Percentiles rank a stretch among this genome's conserved stretches.
Evolutionary conservation across 23 tunicate genomes (phyloP).

Genomic region (Diplosoma virens): DNA sequence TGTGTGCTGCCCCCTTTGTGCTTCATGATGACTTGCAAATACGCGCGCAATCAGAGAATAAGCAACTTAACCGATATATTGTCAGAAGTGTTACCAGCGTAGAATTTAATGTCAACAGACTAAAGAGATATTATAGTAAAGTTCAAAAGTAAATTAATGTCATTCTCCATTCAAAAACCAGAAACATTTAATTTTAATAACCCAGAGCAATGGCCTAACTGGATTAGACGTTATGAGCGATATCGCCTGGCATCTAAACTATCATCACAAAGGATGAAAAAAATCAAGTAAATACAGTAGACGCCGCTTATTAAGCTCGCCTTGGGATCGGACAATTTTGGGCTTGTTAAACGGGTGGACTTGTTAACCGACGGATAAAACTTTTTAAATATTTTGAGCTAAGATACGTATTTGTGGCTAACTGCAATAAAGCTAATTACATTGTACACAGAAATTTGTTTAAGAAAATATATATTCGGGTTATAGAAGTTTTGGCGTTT

Average conservation of each 20-base stretch:
- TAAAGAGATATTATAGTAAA: too few species aligned
- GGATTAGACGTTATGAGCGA: conserved; percentile 24
- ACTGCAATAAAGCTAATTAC: not conserved
- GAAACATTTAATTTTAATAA: conserved; percentile 17
- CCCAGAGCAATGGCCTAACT: conserved; percentile 23
- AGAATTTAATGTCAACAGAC: too few species aligned
- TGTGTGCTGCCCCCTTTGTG: too few species aligned
- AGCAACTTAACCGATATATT: too few species aligned
- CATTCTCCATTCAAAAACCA: not conserved
- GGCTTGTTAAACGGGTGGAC: not conserved
- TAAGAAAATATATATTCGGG: not conserved
- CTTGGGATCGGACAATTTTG: not conserved
- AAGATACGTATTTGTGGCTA: not conserved
- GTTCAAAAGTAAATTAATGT: not conserved
- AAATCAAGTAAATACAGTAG: not conserved
- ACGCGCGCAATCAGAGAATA: too few species aligned
- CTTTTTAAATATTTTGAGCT: not conserved
- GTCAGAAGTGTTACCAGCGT: too few species aligned
- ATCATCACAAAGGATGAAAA: not conserved
- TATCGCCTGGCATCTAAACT: not conserved
- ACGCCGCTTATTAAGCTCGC: not conserved
- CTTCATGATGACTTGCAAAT: too few species aligned
- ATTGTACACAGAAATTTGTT: not conserved
- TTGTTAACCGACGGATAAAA: not conserved
- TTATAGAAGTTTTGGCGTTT: too few species aligned